These are phyloP conservation scores for Peromyscus melanophrys DNA, from an alignment of 2,797 vertebrate genomes.

Conservation along the genomic window DNA sequence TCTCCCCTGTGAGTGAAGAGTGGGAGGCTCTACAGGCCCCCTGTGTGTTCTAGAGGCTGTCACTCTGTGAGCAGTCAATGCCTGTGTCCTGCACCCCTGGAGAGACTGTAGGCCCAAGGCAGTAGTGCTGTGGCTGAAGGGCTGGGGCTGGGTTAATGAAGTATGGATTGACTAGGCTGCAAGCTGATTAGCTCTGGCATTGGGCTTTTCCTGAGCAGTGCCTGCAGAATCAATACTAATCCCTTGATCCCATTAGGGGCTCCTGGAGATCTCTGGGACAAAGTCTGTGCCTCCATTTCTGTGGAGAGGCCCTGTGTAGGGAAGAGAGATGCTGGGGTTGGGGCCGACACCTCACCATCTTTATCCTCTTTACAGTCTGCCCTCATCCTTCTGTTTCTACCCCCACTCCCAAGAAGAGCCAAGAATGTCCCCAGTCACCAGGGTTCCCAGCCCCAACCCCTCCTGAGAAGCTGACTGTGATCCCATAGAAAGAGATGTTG, in stretches of 20 bases:
- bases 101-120: not conserved
- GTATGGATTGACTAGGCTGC: constrained; percentile 78
- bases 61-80: not conserved
- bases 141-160: constrained; percentile 79
- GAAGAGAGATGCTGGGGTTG: not conserved
- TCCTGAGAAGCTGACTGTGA: not conserved
- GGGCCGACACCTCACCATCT: not conserved
- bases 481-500: not conserved
- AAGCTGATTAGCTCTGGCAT: constrained; percentile 81
- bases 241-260: constrained; percentile 83
- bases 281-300: constrained; percentile 20
- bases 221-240: constrained; percentile 83
- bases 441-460: not conserved
- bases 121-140: not conserved
- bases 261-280: constrained; percentile 69
- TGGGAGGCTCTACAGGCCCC: not conserved
- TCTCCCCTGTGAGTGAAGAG: not conserved
- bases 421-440: not conserved
- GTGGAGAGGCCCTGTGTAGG: not conserved
- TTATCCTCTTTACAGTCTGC: not conserved
- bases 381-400: not conserved
- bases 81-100: not conserved
- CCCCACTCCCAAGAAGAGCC: not conserved
- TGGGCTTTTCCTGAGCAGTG: constrained; percentile 64
- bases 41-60: not conserved